Conservation (phyloP, 1,140 invertebrate species). For the Sesamia nonagrioides region DNA sequence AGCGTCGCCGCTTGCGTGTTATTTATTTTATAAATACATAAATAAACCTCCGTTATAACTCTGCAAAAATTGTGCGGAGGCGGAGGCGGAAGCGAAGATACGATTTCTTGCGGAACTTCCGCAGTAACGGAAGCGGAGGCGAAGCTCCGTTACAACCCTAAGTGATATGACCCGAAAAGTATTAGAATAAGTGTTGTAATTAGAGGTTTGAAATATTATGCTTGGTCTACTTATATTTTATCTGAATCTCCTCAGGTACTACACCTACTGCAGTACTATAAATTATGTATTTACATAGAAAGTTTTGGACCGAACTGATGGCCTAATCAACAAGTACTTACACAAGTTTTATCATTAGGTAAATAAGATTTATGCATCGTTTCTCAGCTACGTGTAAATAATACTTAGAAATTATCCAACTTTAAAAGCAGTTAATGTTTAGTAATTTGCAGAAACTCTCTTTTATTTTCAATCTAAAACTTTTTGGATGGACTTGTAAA, state of each 20-base stretch:
- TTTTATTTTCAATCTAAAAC: not conserved
- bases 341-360: constrained; percentile 28
- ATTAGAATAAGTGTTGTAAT: too few relatives aligned
- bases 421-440: not conserved
- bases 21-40: too few relatives aligned
- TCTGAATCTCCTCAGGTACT: constrained; percentile 3
- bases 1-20: too few relatives aligned
- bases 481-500: not conserved
- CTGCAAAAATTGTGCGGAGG: too few relatives aligned
- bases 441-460: not conserved
- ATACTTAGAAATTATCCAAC: not conserved
- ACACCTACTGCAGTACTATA: not conserved
- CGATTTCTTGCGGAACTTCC: too few relatives aligned
- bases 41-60: too few relatives aligned
- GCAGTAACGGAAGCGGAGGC: too few relatives aligned
- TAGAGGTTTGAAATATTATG: not conserved
- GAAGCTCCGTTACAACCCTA: too few relatives aligned
- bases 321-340: constrained; percentile 29
- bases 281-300: constrained; percentile 20
- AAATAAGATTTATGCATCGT: constrained; percentile 30
- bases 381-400: constrained; percentile 23
- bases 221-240: not conserved
- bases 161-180: too few relatives aligned
- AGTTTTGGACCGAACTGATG: constrained; percentile 1
- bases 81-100: too few relatives aligned